Evolutionary conservation across 2,113 vertebrate genomes (phyloP), one percentile per base, ranked within the genome.

Genomic region (Cricetomys ansorgei): DNA sequence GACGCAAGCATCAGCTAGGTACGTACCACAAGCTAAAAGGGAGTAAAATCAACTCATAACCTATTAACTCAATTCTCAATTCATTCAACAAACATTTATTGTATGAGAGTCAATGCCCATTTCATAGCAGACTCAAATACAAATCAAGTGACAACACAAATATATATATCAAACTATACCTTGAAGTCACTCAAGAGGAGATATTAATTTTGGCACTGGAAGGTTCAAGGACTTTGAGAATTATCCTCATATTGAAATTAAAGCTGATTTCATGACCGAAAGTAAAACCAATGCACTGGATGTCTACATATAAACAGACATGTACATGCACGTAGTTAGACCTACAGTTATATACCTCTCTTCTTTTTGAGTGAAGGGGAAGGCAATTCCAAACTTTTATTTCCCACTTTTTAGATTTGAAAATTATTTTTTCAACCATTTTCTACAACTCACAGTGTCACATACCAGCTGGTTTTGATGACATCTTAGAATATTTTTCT

Each of bases 271-370:
- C 10, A 27, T 40, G 1, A 75, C 15, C n/a, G 37, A 59, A 55
- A 12, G 1, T 17, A 34, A 9, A 62, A 67, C 8, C 19, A n/a
- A 16, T 53, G 77, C 17, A 65, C 23, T 69, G 12, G 4, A 43
- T 73, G 3, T 7, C 55, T 9, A 55, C 29, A 43, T 1, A 15
- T 0, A 3, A 50, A 57, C n/a, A 53, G 1, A 12, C 16, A 40
- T 0, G 1, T 12, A 19, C 23, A 27, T 0, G 1, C 15, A 59
- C 23, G 59, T 3, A 40, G 1, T 16, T 76, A 43, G 1, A 45
- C 10, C n/a, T 34, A 87, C 34, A 73, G 9, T 7, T 21, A 48
- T 23, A 87, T 62, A 80, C 9, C 7, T 31, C 23, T 79, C 37
- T 7, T 57, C 23, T 73, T 73, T 87, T 91, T 87, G 48, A 34